Conservation (phyloP, 2,888 invertebrate genomes). For the Sycophila texana region DNA sequence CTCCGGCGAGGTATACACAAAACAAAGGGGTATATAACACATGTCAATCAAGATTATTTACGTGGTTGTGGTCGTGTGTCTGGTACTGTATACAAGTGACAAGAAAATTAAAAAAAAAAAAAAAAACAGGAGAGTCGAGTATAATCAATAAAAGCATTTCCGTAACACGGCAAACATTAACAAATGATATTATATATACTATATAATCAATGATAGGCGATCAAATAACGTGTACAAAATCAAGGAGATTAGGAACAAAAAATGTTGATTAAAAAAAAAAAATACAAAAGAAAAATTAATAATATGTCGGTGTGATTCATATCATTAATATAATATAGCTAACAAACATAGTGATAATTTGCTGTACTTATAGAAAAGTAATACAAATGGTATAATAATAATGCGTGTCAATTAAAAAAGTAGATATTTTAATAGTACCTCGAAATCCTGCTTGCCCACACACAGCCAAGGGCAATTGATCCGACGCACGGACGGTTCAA, state of each 20-base stretch:
- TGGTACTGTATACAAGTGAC: conserved; percentile 7
- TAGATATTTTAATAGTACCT: conserved; percentile 80
- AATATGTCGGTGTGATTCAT: conserved; percentile 47
- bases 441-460: conserved; percentile 88
- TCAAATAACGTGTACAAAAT: conserved; percentile 41
- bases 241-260: conserved; percentile 16
- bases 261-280: conserved; percentile 27
- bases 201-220: conserved; percentile 56
- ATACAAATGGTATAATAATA: conserved; percentile 57
- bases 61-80: neutral
- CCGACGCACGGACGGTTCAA: conserved; percentile 79
- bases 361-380: conserved; percentile 56
- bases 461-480: conserved; percentile 76
- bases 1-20: neutral
- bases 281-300: conserved; percentile 20
- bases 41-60: conserved; percentile 10
- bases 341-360: conserved; percentile 57
- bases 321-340: conserved; percentile 49
- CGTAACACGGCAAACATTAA: conserved; percentile 74
- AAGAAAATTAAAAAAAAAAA: conserved; percentile 28
- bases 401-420: conserved; percentile 69
- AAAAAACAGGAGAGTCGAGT: conserved; percentile 9
- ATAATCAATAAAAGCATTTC: conserved; percentile 67
- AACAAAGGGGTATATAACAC: conserved; percentile 4
- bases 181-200: conserved; percentile 58